These are phyloP conservation scores for Girardinus metallicus DNA, from an alignment of 2,797 vertebrate genomes.

Conservation along the genomic window DNA sequence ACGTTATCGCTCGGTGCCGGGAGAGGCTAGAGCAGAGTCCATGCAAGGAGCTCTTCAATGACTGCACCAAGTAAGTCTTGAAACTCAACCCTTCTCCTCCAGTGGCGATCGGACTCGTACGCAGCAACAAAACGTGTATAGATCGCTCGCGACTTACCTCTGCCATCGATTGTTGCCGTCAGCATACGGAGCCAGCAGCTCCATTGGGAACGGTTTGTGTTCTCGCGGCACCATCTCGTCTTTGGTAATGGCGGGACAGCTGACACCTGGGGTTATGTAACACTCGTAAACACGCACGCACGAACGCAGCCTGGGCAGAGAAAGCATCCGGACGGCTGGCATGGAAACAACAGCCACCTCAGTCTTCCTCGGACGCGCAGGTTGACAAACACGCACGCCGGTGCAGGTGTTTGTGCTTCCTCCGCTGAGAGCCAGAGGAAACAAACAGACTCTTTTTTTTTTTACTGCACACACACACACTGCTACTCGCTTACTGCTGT, in stretches of 20 bases:
- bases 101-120: background rate
- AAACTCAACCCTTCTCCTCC: background rate
- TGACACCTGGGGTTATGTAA: constrained; percentile 64
- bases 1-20: constrained; percentile 84
- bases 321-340: constrained; percentile 77
- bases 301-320: constrained; percentile 62
- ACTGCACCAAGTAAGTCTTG: constrained; percentile 86
- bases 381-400: constrained; percentile 27
- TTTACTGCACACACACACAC: background rate
- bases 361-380: constrained; percentile 60
- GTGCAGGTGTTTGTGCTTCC: constrained; percentile 78
- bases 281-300: constrained; percentile 41
- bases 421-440: constrained; percentile 61
- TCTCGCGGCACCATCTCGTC: constrained; percentile 47
- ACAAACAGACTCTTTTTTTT: constrained; percentile 62
- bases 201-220: constrained; percentile 21
- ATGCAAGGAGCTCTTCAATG: constrained; percentile 89
- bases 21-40: constrained; percentile 85
- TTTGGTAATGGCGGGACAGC: constrained; percentile 69
- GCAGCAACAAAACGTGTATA: background rate
- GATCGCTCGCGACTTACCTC: background rate
- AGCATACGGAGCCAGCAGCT: constrained; percentile 9
- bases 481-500: background rate
- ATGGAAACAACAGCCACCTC: constrained; percentile 76
- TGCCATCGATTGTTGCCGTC: background rate